Conservation (phyloP, 1,140 invertebrate genomes). For the Anoplolepis gracilipes region DNA sequence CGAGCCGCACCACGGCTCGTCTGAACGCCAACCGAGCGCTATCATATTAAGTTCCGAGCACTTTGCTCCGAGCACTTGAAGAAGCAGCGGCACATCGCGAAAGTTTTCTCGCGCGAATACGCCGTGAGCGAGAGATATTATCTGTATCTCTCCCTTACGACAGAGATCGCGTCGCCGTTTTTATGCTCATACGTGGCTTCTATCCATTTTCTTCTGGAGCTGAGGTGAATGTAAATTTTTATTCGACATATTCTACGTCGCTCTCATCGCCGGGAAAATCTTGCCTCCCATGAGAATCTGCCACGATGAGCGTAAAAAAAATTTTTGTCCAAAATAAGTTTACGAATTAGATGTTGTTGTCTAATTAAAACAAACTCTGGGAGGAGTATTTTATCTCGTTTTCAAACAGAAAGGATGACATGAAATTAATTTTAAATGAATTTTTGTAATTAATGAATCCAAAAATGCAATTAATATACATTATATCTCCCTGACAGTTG, state of each 20-base stretch:
- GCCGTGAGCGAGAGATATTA: slow-evolving; percentile 47
- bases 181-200: slow-evolving; percentile 8
- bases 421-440: background rate
- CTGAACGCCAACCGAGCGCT: slow-evolving; percentile 76
- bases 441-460: background rate
- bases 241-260: background rate
- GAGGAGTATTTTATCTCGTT: background rate
- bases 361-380: background rate
- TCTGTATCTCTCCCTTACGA: slow-evolving; percentile 39
- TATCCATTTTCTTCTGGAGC: background rate
- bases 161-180: slow-evolving; percentile 20
- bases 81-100: slow-evolving; percentile 58
- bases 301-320: background rate
- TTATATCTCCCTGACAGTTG: background rate
- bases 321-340: background rate
- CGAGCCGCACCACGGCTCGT: slow-evolving; percentile 73
- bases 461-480: background rate
- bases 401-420: background rate
- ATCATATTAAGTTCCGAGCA: slow-evolving; percentile 76
- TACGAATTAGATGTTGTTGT: background rate
- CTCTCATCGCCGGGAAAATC: background rate
- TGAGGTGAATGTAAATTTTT: slow-evolving; percentile 26
- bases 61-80: slow-evolving; percentile 71
- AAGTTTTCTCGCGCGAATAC: slow-evolving; percentile 62
- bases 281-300: background rate